phyloP scores from a whole-genome alignment of 2,113 vertebrate genomes.

The Xerus inauris region DNA sequence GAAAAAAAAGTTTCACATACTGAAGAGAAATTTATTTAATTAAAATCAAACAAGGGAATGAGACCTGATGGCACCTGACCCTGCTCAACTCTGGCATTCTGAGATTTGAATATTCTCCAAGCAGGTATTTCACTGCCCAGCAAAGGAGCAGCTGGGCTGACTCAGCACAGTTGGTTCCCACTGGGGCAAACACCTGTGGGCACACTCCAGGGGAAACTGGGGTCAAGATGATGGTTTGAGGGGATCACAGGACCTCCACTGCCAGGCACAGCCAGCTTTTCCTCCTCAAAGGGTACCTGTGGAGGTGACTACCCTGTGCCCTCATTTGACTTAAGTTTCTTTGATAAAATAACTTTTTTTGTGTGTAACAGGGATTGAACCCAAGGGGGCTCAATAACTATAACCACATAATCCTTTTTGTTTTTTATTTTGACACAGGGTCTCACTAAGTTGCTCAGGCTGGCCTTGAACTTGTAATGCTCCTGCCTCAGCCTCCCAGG shows the following conservation, averaged over 20 bases:
- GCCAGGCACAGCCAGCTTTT: neutral
- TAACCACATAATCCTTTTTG: too few relatives aligned
- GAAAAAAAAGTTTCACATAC: neutral
- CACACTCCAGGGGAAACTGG: too few relatives aligned
- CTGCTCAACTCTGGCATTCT: neutral
- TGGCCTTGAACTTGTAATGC: too few relatives aligned
- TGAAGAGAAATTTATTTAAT: neutral
- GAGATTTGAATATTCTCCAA: neutral
- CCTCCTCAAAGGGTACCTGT: neutral
- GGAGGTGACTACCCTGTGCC: neutral
- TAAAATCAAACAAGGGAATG: neutral
- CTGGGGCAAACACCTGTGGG: too few relatives aligned
- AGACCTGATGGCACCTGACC: neutral
- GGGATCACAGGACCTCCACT: neutral
- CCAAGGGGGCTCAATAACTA: too few relatives aligned
- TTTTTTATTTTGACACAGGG: too few relatives aligned
- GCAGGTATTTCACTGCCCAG: neutral
- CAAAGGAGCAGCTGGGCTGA: neutral
- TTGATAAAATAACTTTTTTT: neutral
- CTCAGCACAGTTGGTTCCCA: too few relatives aligned
- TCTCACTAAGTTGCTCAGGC: too few relatives aligned
- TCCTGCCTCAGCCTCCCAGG: too few relatives aligned
- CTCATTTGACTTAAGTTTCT: neutral
- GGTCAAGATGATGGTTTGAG: too few relatives aligned
- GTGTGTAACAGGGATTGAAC: too few relatives aligned